Base-by-base conservation (phyloP, 2,113 vertebrate genomes). In the Cinclus cinclus region DNA sequence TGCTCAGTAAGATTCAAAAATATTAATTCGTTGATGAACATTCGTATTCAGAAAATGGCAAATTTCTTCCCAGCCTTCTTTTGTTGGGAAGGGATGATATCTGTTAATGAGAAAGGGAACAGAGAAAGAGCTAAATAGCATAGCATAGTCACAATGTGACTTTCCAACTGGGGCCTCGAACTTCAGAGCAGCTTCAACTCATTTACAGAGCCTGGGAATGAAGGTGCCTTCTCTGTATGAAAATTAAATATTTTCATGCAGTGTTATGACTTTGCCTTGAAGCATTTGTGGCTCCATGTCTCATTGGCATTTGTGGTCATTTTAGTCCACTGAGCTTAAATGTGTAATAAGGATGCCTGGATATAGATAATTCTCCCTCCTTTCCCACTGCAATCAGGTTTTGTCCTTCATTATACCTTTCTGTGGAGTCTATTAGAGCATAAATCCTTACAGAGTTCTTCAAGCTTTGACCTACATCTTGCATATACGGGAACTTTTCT, bases 391-490 rank as follows among this genome's bases (percentile, higher is more conserved):
- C 82, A 88, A 52, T 81, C 69, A 83, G 33, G 60, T 89, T 94
- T 89, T 95, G 77, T 86, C 80, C 87, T 91, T 94, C 81, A 68
- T 79, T 94, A 56, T 50, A 90, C 3, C 1, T 81, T 87, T 84
- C 52, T 64, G 44, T 64, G 39, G 59, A 33, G 23, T 78, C 30
- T 68, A 39, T 84, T 56, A 89, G 25, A 60, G 5, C 69, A 92
- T 89, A 94, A 96, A 97, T 94, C 94, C 91, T 87, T 7, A 63
- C 23, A 30, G 58, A 75, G 49, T 91, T 97, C 73, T 78, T 84
- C 60, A 68, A 68, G 92, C 77, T 95, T 68, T 95, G 69, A 93
- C 94, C 73, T 78, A 78, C 44, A 75, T 78, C 92, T 92, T 90
- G 69, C 80, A 89, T 30, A 49, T 42, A 44, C 0, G 0, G 39